Evolutionary conservation across 2,888 invertebrate genomes (phyloP), one percentile per base, ranked within the genome.

Genomic region (Lissocephala sabroskyi): DNA sequence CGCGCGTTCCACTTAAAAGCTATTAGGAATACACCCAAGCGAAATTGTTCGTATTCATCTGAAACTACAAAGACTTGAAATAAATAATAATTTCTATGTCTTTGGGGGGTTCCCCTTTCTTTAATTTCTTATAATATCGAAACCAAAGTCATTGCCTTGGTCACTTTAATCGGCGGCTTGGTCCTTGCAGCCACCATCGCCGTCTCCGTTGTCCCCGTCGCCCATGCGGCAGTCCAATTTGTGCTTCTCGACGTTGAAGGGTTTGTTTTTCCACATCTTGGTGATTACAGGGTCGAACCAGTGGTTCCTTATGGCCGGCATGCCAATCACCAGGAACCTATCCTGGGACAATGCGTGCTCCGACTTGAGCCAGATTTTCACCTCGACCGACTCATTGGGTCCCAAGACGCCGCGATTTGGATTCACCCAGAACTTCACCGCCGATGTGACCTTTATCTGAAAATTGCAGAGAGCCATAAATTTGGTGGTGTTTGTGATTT

Each of bases 361-460:
- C 10, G 91, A 87, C 68, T 93, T 91, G 1, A 96, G 87, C 3
- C 91, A 89, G 1, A 97, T 92, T 30, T 87, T 87, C 0, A 97
- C 89, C 0, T 87, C 86, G 30, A 89, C 87, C 0, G 87, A 86
- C 2, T 87, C 88, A 6, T 90, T 90, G 0, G 91, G 89, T 1
- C 86, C 85, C 43, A 97, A 81, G 4, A 90, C 86, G 0, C 97
- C 97, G 4, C 91, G 90, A 68, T 94, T 95, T 0, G 97, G 97
- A 44, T 95, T 89, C 1, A 98, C 98, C 23, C 95, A 87, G 85
- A 96, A 98, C 83, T 96, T 97, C 74, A 97, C 96, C 0, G 97
- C 97, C 0, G 96, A 93, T 2, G 97, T 98, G 10, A 97, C 98
- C 85, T 98, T 94, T 56, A 98, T 92, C 92, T 97, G 86, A 41